phyloP scores from a whole-genome alignment of 2,113 vertebrate genomes.

The Mellivora capensis region DNA sequence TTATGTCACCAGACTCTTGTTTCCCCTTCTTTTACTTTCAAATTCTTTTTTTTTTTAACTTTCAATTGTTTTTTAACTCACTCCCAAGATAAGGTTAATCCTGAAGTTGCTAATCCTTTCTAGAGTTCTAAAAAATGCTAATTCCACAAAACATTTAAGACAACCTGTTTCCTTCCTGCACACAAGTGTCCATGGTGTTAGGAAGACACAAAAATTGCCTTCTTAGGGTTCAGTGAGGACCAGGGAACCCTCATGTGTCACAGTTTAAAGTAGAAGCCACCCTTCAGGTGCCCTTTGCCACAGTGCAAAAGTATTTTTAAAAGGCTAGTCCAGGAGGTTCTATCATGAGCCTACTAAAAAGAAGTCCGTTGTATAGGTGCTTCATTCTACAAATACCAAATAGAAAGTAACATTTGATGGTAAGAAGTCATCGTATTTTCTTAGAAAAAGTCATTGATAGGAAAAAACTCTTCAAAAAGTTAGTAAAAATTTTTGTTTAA shows the following conservation, averaged over 20 bases:
- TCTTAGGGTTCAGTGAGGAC: background rate
- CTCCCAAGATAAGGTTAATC: conserved; percentile 6
- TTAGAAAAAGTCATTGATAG: background rate
- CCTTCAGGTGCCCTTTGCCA: background rate
- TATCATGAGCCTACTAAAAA: background rate
- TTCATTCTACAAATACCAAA: conserved; percentile 20
- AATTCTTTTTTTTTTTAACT: conserved; percentile 2
- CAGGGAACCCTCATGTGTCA: background rate
- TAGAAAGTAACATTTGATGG: background rate
- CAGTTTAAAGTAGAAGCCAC: background rate
- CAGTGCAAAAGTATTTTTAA: background rate
- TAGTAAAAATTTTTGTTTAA: background rate
- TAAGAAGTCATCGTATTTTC: background rate
- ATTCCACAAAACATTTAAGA: background rate
- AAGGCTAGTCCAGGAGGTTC: background rate
- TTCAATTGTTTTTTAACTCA: background rate
- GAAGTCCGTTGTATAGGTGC: background rate
- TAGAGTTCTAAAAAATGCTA: background rate
- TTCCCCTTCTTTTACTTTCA: background rate
- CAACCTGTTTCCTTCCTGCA: background rate
- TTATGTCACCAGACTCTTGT: background rate
- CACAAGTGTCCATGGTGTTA: background rate
- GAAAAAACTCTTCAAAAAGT: background rate
- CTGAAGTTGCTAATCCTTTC: background rate
- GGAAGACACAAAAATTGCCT: background rate